Evolutionary conservation across 2,888 invertebrate species (phyloP), one percentile per base, ranked within the genome.

Genomic region (Drosophila merina): DNA sequence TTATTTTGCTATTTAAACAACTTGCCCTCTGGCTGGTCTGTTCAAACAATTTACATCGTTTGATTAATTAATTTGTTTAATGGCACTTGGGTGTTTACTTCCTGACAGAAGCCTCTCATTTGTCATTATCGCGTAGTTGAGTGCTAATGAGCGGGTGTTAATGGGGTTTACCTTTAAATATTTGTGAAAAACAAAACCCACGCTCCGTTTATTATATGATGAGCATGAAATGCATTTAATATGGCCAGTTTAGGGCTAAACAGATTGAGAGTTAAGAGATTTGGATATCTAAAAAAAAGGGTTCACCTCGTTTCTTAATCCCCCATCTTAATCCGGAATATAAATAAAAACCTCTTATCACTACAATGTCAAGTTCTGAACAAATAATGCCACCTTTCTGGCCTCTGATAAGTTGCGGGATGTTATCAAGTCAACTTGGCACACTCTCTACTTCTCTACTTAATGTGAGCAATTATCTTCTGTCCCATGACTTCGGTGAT

Each of bases 391-490:
- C 36, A 10, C 31, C 26, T 52, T 74, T 72, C 72, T 75, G 74
- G 69, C 56, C 70, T 44, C 9, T 7, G 45, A 33, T 48, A 60
- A 68, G 45, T 20, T 48, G 3, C 14, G 12, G 12, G 40, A 36
- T 56, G 49, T 49, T 74, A 68, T 69, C 54, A 2, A 10, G 5
- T 12, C 40, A 51, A 51, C 30, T 47, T 56, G 31, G 66, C 71
- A 69, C 72, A 85, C 73, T 80, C 73, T 80, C 80, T 44, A 66
- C 44, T 74, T 80, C 73, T 80, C 80, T 44, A 68, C 47, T 74
- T 87, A 82, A 76, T 81, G 81, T 42, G 60, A 36, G 44, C 76
- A 85, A 88, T 88, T 88, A 88, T 82, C 76, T 79, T 10, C 3
- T 47, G 40, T 63, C 84, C 42, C 72, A 68, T 77, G 82, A 75